Base-by-base conservation (phyloP, 2,113 vertebrate species). In the Sigmodon hispidus region DNA sequence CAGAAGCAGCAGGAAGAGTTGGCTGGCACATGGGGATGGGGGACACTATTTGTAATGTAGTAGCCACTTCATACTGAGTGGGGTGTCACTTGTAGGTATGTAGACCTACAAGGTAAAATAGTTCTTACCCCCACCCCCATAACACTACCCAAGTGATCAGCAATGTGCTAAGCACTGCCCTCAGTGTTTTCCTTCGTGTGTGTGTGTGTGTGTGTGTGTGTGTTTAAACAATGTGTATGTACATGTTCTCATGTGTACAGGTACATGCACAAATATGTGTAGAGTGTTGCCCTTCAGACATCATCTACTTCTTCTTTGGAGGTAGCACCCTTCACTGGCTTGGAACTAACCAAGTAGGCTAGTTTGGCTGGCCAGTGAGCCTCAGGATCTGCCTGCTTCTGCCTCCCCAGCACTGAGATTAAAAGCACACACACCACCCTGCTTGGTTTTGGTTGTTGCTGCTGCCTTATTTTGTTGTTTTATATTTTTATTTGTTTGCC, bases 121-220 rank as follows among this genome's bases (percentile, higher is more conserved):
- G 24, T 84, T 63, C 17, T 48, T 59, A 22, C 17, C 45, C 17
- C 31, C 57, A 96, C 26, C 57, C 57, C 34, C 90, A 70, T n/a
- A 89, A 69, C 40, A 88, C 36, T 73, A 89, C 76, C 31, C 85
- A 61, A 81, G 50, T 76, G 48, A 36, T 90, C 89, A 87, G 86
- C 93, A 81, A 61, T 48, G 34, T 94, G 91, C 26, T 19, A 57
- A 21, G 69, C 10, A 80, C 89, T 87, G 6, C 52, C 67, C 7
- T 79, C 59, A 85, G 63, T 69, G 29, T 45, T 96, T 92, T 63
- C 19, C 11, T 26, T 26, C 48, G 63, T 13, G 9, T 59, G 12
- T 81, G 19, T 80, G 34, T n/a, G 17, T 80, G 6, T 77, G 26
- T 55, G 50, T 17, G 77, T 77, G 7, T 34, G 9, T 80, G n/a